A percentile compares a stretch with the other conserved stretches of the same genome.
phyloP scores from a whole-genome alignment of 1,140 invertebrate genomes.

The Brachionus koreanus region DNA sequence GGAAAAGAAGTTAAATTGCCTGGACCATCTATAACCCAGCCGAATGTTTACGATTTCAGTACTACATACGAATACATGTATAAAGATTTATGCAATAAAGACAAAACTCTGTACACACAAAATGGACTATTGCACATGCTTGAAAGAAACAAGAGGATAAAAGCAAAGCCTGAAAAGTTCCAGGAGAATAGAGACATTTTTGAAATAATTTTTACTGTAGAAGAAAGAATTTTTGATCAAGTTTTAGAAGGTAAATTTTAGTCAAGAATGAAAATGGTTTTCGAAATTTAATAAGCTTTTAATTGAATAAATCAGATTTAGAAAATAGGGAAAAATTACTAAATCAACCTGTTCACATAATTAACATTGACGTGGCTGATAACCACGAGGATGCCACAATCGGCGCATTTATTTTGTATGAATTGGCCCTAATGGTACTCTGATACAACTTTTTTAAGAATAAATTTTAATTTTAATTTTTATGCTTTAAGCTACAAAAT shows the following conservation, averaged over 20 bases:
- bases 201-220: slow-evolving; percentile 93
- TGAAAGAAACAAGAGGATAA: slow-evolving; percentile 92
- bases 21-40: slow-evolving; percentile 84
- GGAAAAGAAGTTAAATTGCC: slow-evolving; percentile 90
- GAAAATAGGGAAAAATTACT: slow-evolving; percentile 20
- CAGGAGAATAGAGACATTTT: slow-evolving; percentile 84
- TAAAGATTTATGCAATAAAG: slow-evolving; percentile 75
- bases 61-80: slow-evolving; percentile 92
- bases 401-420: slow-evolving; percentile 94
- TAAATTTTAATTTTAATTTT: slow-evolving; percentile 2
- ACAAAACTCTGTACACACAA: slow-evolving; percentile 75
- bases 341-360: slow-evolving; percentile 74
- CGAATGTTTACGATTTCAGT: slow-evolving; percentile 97
- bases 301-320: neutral
- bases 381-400: slow-evolving; percentile 99
- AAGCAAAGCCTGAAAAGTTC: slow-evolving; percentile 87
- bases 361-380: slow-evolving; percentile 98
- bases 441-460: neutral
- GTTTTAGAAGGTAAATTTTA: slow-evolving; percentile 61
- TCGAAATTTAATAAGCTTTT: slow-evolving; percentile 45
- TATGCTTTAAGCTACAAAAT: slow-evolving; percentile 70
- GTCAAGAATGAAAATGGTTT: slow-evolving; percentile 50
- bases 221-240: slow-evolving; percentile 98
- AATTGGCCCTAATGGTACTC: slow-evolving; percentile 80
- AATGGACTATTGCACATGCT: slow-evolving; percentile 98